Conservation (phyloP, 2,888 invertebrate genomes). For the Lottia gigantea region DNA sequence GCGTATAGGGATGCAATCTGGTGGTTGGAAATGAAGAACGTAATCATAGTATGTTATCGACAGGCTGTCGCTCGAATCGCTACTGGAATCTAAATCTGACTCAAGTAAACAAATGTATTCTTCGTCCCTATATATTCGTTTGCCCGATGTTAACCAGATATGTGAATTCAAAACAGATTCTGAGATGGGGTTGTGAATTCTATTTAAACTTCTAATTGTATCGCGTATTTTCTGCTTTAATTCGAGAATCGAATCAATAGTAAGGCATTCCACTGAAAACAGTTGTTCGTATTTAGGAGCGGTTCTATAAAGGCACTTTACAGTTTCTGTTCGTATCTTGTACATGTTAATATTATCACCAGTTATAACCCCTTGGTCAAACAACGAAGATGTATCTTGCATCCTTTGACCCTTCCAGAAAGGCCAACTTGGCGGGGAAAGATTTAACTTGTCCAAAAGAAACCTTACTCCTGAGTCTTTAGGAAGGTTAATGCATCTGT, state of each 20-base stretch:
- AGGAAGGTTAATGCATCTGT: too few species aligned
- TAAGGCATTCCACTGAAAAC: not conserved
- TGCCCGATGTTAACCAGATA: not conserved
- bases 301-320: not conserved
- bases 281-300: not conserved
- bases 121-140: not conserved
- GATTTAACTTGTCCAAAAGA: too few species aligned
- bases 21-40: not conserved
- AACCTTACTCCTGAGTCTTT: too few species aligned
- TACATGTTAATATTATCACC: too few species aligned
- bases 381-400: too few species aligned
- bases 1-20: not conserved
- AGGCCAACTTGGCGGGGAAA: too few species aligned
- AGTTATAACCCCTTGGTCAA: too few species aligned
- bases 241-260: not conserved
- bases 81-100: not conserved
- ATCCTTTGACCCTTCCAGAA: too few species aligned
- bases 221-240: not conserved
- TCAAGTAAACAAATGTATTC: not conserved
- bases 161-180: not conserved
- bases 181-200: not conserved
- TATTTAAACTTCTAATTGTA: not conserved
- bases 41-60: not conserved
- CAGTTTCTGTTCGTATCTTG: not conserved
- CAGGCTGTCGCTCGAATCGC: not conserved